phyloP scores from a whole-genome alignment of 2,113 vertebrate genomes.

The Poeciliopsis retropinna region DNA sequence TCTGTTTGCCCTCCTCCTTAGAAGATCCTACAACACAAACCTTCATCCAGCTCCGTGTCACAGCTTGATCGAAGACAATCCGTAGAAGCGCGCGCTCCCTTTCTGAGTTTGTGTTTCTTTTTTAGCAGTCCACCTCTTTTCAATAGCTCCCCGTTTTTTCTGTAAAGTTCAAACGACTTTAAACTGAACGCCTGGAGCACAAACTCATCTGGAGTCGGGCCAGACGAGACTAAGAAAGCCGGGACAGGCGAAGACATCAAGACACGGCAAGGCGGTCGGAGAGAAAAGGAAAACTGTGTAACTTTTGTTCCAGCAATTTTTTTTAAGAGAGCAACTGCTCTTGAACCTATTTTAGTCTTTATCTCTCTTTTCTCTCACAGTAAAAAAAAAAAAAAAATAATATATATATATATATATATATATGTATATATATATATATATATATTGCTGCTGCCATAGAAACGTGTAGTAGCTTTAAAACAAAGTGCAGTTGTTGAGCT shows the following conservation, averaged over 20 bases:
- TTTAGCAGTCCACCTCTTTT: constrained; percentile 32
- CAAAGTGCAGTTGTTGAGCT: neutral
- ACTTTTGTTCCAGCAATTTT: constrained; percentile 27
- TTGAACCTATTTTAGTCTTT: constrained; percentile 25
- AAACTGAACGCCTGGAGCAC: constrained; percentile 61
- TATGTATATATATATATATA: no score
- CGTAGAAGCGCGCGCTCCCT: constrained; percentile 32
- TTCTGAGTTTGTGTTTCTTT: constrained; percentile 4
- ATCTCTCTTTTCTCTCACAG: constrained; percentile 20
- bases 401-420: no score
- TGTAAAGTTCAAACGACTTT: constrained; percentile 53
- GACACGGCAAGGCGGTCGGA: constrained; percentile 9
- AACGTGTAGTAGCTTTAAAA: neutral
- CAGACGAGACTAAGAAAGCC: constrained; percentile 22
- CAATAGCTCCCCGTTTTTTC: constrained; percentile 38
- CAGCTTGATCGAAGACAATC: constrained; percentile 52
- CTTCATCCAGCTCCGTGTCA: constrained; percentile 54
- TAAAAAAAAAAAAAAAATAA: constrained; percentile 8
- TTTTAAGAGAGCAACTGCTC: neutral
- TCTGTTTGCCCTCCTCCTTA: constrained; percentile 58
- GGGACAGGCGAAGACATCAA: constrained; percentile 11
- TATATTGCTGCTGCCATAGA: neutral
- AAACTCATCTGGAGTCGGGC: constrained; percentile 60
- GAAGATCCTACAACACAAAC: constrained; percentile 49
- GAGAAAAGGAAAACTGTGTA: neutral